Evolutionary conservation across 2,797 vertebrate species (phyloP).

Genomic region (Chaunax sp.): DNA sequence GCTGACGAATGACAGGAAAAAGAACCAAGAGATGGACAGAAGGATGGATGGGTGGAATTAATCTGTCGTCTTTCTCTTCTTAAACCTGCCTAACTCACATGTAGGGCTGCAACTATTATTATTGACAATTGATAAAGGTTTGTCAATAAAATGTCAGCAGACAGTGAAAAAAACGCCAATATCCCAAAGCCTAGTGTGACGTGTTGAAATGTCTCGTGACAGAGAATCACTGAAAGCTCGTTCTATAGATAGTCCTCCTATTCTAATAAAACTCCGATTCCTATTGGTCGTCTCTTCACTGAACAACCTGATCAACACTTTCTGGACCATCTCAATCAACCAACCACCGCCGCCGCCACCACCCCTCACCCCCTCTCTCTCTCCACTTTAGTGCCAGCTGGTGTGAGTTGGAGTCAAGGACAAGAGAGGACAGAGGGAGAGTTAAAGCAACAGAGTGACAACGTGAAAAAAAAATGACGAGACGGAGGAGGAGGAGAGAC

Average conservation of each 20-base stretch:
- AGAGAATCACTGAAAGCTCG: too few relatives aligned
- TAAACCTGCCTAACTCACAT: too few relatives aligned
- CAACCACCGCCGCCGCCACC: constrained; percentile 11
- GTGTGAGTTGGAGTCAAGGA: constrained; percentile 89
- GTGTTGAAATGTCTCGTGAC: too few relatives aligned
- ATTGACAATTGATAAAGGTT: too few relatives aligned
- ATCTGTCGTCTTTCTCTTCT: too few relatives aligned
- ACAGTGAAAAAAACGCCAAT: too few relatives aligned
- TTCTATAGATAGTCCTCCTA: not conserved
- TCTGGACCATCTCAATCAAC: constrained; percentile 8
- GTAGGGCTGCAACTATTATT: too few relatives aligned
- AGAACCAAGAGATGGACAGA: too few relatives aligned
- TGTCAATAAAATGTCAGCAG: too few relatives aligned
- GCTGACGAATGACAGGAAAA: too few relatives aligned
- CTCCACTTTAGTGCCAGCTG: constrained; percentile 84
- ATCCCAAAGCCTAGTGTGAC: too few relatives aligned
- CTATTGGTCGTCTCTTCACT: not conserved
- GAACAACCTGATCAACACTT: constrained; percentile 6
- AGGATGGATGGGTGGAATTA: too few relatives aligned
- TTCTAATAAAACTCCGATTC: not conserved
- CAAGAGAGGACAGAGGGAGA: constrained; percentile 80
- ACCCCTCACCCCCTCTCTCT: constrained; percentile 57
- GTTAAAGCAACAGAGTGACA: constrained; percentile 14
- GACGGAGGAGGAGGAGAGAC: not conserved
- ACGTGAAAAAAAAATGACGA: constrained; percentile 75